Evolutionary conservation across 2,113 vertebrate genomes (phyloP), one percentile per base, ranked within the genome.

Genomic region (Toxostoma redivivum): DNA sequence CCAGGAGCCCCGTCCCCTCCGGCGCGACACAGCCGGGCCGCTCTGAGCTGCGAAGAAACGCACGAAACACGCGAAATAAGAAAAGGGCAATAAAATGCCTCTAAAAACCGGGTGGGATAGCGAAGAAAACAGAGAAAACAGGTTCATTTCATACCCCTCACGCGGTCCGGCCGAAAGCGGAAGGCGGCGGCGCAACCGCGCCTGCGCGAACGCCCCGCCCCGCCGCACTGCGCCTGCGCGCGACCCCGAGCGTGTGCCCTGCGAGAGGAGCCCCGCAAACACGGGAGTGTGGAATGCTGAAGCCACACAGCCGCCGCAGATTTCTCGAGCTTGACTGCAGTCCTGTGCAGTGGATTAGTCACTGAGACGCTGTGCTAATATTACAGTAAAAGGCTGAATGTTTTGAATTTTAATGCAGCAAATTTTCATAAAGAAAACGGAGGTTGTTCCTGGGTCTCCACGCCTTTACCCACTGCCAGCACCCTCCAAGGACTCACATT

Each of bases 211-310:
- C 10, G 21, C 13, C 40, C 35, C 15, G 9, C 20, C 40, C 27
- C 21, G 11, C 27, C 15, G 6, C 8, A 13, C 5, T 5, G 40
- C 76, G 86, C 44, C 6, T 65, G 86, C 67, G 76, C 56, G 30
- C 9, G 30, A 30, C 30, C 14, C 11, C 10, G 17, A 21, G n/a
- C n/a, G n/a, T n/a, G 27, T 0, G 57, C 28, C 9, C 14, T 28
- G 18, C 22, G 1, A 2, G 11, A 22, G 28, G 15, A 2, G 5
- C 25, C 5, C 5, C 7, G 1, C 5, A 37, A 37, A 37, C 11
- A 3, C 15, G 3, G 21, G 1, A 7, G 4, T 40, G 35, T 7
- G 22, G 5, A 13, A 4, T 19, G 33, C 30, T 37, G 77, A 28
- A 51, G 57, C 6, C 25, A 5, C 9, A 1, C 5, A 8, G 12